Evolutionary conservation across 2,888 invertebrate genomes (phyloP).

Genomic region (Aleiodes testaceus): DNA sequence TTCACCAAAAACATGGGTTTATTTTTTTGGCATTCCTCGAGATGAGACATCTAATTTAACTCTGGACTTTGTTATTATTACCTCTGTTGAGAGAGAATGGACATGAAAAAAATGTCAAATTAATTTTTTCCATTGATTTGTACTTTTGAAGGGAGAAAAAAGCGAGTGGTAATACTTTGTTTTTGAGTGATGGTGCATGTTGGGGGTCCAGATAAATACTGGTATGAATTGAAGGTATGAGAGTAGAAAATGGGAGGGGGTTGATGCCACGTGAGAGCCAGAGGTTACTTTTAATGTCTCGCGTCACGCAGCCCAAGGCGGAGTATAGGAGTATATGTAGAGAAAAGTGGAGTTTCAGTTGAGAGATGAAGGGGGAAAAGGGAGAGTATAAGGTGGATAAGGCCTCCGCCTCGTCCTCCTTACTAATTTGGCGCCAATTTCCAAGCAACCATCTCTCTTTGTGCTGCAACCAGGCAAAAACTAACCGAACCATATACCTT

Average conservation of each 20-base stretch:
- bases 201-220: slow-evolving; percentile 37
- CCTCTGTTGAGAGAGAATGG: too few relatives aligned
- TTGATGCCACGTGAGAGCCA: slow-evolving; percentile 59
- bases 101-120: too few relatives aligned
- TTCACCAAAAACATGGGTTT: slow-evolving; percentile 4
- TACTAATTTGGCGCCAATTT: slow-evolving; percentile 74
- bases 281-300: slow-evolving; percentile 73
- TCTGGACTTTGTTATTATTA: too few relatives aligned
- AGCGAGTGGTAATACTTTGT: neutral
- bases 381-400: slow-evolving; percentile 43
- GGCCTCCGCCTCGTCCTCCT: slow-evolving; percentile 68
- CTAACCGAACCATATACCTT: slow-evolving; percentile 71
- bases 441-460: slow-evolving; percentile 70
- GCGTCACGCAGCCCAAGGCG: slow-evolving; percentile 70
- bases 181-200: slow-evolving; percentile 1
- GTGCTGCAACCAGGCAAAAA: slow-evolving; percentile 64
- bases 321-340: slow-evolving; percentile 49
- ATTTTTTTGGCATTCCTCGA: slow-evolving; percentile 6
- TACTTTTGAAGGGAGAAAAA: slow-evolving; percentile 33
- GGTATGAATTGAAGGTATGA: slow-evolving; percentile 46
- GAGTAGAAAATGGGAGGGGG: slow-evolving; percentile 49
- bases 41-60: neutral
- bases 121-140: too few relatives aligned
- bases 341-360: slow-evolving; percentile 14
- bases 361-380: neutral